Evolutionary conservation across 2,888 invertebrate genomes (phyloP).

Genomic region (Parapristionchus giblindavisi): DNA sequence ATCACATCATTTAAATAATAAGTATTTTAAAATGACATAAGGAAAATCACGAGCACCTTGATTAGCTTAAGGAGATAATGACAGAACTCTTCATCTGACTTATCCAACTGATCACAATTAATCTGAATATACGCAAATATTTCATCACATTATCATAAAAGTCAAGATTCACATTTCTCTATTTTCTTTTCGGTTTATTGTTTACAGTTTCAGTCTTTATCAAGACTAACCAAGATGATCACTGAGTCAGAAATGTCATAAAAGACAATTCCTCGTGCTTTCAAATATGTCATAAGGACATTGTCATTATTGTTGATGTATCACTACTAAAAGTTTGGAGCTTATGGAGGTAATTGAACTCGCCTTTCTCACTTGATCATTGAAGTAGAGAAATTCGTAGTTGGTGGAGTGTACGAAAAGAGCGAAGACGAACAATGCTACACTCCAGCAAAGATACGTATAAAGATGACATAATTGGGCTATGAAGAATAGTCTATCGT

Average conservation of each 20-base stretch:
- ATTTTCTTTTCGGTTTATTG: not conserved
- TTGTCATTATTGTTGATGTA: no score
- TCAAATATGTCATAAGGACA: no score
- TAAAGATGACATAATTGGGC: not conserved
- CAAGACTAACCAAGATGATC: not conserved
- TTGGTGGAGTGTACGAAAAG: conserved; percentile 19
- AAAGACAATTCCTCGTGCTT: no score
- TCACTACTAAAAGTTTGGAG: no score
- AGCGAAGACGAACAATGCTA: conserved; percentile 20
- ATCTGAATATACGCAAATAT: not conserved
- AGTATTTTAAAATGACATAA: not conserved
- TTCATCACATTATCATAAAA: not conserved
- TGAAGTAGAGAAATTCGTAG: conserved; percentile 23
- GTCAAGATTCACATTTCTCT: not conserved
- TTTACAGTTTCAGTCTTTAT: not conserved
- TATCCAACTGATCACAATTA: not conserved
- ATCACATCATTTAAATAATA: not conserved
- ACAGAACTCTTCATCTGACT: not conserved
- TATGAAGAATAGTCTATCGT: not conserved
- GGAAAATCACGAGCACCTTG: not conserved
- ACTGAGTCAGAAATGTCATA: no score
- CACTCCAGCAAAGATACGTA: not conserved
- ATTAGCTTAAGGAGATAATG: not conserved
- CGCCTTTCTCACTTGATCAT: conserved; percentile 6
- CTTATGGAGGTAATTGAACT: not conserved